These are phyloP conservation scores for Platalea minor DNA, from an alignment of 2,797 vertebrate species.

Conservation along the genomic window DNA sequence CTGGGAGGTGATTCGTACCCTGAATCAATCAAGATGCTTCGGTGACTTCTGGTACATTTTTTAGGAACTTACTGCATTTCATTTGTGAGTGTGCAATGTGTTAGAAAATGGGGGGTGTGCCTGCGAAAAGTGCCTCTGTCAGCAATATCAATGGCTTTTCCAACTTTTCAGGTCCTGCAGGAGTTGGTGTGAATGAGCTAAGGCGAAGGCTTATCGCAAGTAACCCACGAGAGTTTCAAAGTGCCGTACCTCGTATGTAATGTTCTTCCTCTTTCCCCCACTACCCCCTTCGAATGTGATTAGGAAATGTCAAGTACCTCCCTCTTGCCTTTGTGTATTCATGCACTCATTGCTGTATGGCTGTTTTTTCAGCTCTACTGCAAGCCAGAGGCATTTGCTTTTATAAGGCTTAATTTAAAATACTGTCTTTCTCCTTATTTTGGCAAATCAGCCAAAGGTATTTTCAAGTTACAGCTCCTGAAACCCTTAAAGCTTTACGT, in stretches of 20 bases:
- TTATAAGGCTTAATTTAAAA: neutral
- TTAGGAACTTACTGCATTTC: neutral
- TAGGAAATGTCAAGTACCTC: neutral
- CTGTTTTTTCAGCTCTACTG: neutral
- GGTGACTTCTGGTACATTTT: neutral
- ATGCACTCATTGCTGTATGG: neutral
- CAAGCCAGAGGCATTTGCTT: neutral
- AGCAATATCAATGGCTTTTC: neutral
- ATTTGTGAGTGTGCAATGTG: neutral
- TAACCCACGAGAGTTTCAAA: constrained; percentile 84
- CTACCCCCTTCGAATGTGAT: neutral
- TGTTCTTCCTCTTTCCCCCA: neutral
- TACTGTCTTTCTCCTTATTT: neutral
- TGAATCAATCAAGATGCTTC: neutral
- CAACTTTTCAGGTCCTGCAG: constrained; percentile 82
- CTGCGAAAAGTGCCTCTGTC: neutral
- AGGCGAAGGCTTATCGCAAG: constrained; percentile 85
- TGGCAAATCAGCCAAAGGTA: neutral
- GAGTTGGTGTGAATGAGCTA: constrained; percentile 94
- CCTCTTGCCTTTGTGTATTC: neutral
- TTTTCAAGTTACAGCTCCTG: neutral
- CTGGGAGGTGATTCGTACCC: neutral
- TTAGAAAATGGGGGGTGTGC: neutral
- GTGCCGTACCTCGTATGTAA: constrained; percentile 87
- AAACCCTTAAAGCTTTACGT: neutral